Evolutionary conservation across 2,888 invertebrate genomes (phyloP).

Genomic region (Phaonia tiefii): DNA sequence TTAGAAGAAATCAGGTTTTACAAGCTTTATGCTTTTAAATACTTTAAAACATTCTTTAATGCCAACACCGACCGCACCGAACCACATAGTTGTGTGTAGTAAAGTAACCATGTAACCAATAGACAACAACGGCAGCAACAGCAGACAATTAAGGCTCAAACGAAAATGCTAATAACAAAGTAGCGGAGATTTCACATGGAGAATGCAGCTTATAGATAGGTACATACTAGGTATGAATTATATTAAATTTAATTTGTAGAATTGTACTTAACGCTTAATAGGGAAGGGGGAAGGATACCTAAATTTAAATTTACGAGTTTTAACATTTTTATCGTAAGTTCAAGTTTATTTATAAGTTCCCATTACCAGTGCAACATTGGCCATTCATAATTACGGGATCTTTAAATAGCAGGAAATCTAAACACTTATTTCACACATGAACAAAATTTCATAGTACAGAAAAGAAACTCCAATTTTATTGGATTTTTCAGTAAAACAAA

Average conservation of each 20-base stretch:
- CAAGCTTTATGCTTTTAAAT: slow-evolving; percentile 34
- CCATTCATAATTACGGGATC: not conserved
- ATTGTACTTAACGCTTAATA: no score
- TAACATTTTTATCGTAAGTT: not conserved
- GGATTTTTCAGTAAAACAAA: no score
- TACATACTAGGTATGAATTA: no score
- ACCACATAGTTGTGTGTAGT: no score
- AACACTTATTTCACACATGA: not conserved
- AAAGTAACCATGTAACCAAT: slow-evolving; percentile 24
- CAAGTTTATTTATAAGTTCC: slow-evolving; percentile 15
- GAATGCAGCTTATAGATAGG: no score
- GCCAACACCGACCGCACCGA: slow-evolving; percentile 25
- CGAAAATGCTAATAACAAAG: not conserved
- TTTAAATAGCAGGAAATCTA: slow-evolving; percentile 18
- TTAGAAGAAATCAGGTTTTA: slow-evolving; percentile 60
- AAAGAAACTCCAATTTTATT: not conserved
- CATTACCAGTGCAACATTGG: not conserved
- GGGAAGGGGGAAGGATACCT: no score
- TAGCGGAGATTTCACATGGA: no score
- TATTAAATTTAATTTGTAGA: no score
- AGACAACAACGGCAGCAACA: slow-evolving; percentile 16
- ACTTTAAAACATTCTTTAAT: slow-evolving; percentile 52
- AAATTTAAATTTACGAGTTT: no score
- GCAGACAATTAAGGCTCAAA: not conserved
- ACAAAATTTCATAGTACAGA: not conserved